Percentiles rank a stretch among this genome's conserved stretches.
Conservation (phyloP, 2,797 vertebrate genomes). For the Acrossocheilus fasciatus region DNA sequence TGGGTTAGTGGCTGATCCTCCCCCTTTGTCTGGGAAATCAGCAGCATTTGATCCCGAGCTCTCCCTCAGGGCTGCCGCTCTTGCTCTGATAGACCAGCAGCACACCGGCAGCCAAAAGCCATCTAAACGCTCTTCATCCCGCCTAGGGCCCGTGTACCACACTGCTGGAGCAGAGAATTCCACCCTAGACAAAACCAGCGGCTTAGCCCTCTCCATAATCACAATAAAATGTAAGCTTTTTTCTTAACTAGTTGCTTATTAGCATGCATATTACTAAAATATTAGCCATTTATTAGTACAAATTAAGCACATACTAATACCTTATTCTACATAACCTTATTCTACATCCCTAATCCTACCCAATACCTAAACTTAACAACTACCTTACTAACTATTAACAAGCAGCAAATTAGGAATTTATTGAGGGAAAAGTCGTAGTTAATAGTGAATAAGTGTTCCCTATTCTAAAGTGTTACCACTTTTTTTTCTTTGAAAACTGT, state of each 20-base stretch:
- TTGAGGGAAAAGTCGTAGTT: too few relatives aligned
- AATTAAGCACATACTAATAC: too few relatives aligned
- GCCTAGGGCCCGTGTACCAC: not conserved
- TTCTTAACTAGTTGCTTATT: too few relatives aligned
- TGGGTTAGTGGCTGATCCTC: conserved; percentile 54
- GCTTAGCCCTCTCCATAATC: not conserved
- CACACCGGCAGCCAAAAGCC: conserved; percentile 18
- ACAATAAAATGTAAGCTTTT: not conserved
- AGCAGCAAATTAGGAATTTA: too few relatives aligned
- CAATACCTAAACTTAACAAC: too few relatives aligned
- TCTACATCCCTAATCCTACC: too few relatives aligned
- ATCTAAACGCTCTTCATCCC: conserved; percentile 11
- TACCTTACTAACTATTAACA: too few relatives aligned
- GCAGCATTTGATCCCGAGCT: conserved; percentile 78
- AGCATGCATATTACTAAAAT: too few relatives aligned
- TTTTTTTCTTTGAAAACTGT: not conserved
- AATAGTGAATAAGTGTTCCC: too few relatives aligned
- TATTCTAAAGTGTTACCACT: too few relatives aligned
- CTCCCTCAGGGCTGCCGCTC: conserved; percentile 25
- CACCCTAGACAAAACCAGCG: not conserved
- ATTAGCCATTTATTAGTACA: too few relatives aligned
- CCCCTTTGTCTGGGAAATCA: conserved; percentile 76
- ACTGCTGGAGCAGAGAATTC: not conserved
- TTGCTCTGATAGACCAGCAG: conserved; percentile 26
- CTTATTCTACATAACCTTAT: too few relatives aligned